Evolutionary conservation across 1,140 invertebrate species (phyloP).

Genomic region (Platorchestia sp.): DNA sequence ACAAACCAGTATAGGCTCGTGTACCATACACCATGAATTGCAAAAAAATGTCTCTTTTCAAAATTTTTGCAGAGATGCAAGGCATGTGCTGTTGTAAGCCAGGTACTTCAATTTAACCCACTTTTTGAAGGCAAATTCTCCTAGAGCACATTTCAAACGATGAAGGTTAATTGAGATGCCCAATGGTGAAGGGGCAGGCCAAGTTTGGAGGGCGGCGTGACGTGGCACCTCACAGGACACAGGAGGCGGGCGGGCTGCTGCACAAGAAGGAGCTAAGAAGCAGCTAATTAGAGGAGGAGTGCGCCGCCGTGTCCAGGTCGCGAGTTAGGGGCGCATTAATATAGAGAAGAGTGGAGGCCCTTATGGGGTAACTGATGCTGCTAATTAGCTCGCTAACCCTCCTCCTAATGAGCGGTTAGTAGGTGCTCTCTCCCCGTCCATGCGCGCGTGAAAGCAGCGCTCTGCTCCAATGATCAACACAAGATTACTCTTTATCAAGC

Average conservation of each 20-base stretch:
- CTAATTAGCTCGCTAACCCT: conserved; percentile 37
- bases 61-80: no score
- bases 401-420: conserved; percentile 42
- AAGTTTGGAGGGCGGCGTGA: background rate
- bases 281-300: background rate
- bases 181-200: no score
- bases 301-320: background rate
- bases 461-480: background rate
- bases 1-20: no score
- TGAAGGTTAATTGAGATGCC: no score
- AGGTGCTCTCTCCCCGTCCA: background rate
- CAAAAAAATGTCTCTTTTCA: no score
- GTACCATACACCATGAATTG: no score
- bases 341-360: background rate
- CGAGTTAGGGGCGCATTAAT: background rate
- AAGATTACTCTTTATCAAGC: background rate
- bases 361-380: conserved; percentile 2
- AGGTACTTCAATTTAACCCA: no score
- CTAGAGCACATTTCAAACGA: no score
- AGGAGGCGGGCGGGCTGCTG: background rate
- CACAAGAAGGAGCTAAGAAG: background rate
- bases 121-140: no score
- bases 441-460: background rate
- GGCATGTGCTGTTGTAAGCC: no score
- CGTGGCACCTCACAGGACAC: background rate